Base-by-base conservation (phyloP, 2,888 invertebrate species). In the Tinea trinotella region DNA sequence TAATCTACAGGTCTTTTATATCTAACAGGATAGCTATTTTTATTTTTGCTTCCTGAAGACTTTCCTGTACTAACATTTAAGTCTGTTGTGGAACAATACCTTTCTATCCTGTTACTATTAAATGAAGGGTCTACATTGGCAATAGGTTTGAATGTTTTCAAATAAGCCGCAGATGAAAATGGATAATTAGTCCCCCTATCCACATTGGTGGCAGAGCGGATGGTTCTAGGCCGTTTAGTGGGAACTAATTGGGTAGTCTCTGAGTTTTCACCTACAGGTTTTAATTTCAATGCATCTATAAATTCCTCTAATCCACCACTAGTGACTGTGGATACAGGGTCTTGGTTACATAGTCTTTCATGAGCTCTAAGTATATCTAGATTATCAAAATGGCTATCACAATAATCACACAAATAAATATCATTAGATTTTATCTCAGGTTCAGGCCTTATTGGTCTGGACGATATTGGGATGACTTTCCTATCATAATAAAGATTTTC, bases 381-480 rank as follows among this genome's bases (percentile, higher is more conserved):
- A 59, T 82, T 84, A 59, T 91, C 88, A 67, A 92, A 89, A 71
- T 92, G 92, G 56, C 90, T 91, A 73, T 92, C 93, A 71, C 92
- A 92, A 66, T 89, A 90, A 66, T 92, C 93, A 74, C 92, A 92
- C 52, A 92, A 78, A 72, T 91, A 92, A 63, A 92, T 92, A 65
- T 92, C 91, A 58, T 89, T 78, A 57, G 90, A 83, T 64, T 89
- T 89, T 36, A 88, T 78, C 69, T 87, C 87, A 57, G 82, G 76
- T 59, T 88, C 82, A 30, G 82, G 60, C 84, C 76, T 55, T 76
- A 74, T 4, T 78, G 74, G 49, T 88, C 64, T 53, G 88, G 67
- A 22, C 74, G 80, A 65, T 81, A 87, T 57, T 87, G 72, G 7
- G 19, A 18, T 19, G 53, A 58, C 57, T 36, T 62, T 64, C 53